phyloP scores from a whole-genome alignment of 2,888 invertebrate species.

The Leptopilina syphax region DNA sequence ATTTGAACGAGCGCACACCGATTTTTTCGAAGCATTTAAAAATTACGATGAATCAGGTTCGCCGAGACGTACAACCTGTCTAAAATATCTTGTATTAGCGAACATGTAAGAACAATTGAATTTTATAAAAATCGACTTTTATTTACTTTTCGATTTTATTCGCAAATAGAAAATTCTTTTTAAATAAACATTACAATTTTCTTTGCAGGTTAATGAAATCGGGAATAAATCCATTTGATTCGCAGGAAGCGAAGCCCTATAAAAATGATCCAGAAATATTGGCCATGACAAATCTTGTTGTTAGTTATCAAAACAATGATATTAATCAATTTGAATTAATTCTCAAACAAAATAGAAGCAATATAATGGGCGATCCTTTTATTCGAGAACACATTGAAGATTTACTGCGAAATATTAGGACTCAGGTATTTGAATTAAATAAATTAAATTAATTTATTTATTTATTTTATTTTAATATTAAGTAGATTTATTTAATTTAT shows the following conservation, averaged over 20 bases:
- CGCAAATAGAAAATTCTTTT: slow-evolving; percentile 6
- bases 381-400: slow-evolving; percentile 99
- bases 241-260: slow-evolving; percentile 99
- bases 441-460: no score
- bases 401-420: slow-evolving; percentile 95
- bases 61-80: slow-evolving; percentile 95
- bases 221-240: slow-evolving; percentile 99
- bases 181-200: slow-evolving; percentile 28
- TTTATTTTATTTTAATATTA: background rate
- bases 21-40: slow-evolving; percentile 99
- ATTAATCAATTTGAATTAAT: slow-evolving; percentile 99
- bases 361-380: slow-evolving; percentile 99
- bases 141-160: background rate
- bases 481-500: slow-evolving; percentile 65
- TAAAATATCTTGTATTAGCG: slow-evolving; percentile 98
- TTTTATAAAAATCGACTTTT: background rate
- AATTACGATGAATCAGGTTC: slow-evolving; percentile 99
- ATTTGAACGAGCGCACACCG: slow-evolving; percentile 99
- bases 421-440: slow-evolving; percentile 74
- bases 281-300: slow-evolving; percentile 99
- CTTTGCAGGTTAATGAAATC: slow-evolving; percentile 95
- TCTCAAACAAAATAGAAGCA: slow-evolving; percentile 93
- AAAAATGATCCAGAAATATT: slow-evolving; percentile 99
- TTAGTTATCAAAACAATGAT: slow-evolving; percentile 98
- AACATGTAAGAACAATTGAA: slow-evolving; percentile 88